Base-by-base conservation (phyloP, 2,888 invertebrate species). In the Synanthedon myopaeformis region DNA sequence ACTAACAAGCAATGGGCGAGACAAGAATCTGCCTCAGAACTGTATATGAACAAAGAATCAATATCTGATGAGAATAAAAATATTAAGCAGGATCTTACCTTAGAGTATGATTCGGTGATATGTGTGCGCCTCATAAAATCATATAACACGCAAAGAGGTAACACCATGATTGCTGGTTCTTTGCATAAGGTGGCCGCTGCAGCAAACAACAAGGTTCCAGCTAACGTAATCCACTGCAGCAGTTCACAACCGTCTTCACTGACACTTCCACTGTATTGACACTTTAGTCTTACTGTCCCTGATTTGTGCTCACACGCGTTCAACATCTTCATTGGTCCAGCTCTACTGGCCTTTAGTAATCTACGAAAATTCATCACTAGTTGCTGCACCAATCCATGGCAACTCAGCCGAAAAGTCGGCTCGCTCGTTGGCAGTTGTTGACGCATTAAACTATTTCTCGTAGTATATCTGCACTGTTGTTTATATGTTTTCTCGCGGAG, bases 91-190 rank as follows among this genome's bases (percentile, higher is more conserved):
- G 12, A 49, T 49, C 81, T 84, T 79, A 91, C 91, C 90, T 91
- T 91, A 67, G 89, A 82, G 67, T 82, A 80, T 57, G 76, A 72
- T 74, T 84, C 81, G 67, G 82, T 84, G 59, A 82, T 82, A 56
- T 83, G 86, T 64, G 76, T 74, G 62, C 90, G 89, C 66, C 89
- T 90, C 64, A 92, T 83, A 71, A 95, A 88, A 83, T 98, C 97
- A 87, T 96, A 97, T 60, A 95, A 89, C 65, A 94, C 94, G 85
- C 97, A 98, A 59, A 97, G 92, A 55, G 94, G 93, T 67, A 98
- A 87, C 58, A 97, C 96, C 61, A 96, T 96, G 70, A 98, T 92
- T 53, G 97, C 98, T 53, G 97, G 97, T 85, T 98, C 98, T 87
- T 98, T 98, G 87, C 96, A 96, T 64, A 98, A 89, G 85, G 97